phyloP scores from a whole-genome alignment of 2,113 vertebrate genomes.

The Agelaius tricolor region DNA sequence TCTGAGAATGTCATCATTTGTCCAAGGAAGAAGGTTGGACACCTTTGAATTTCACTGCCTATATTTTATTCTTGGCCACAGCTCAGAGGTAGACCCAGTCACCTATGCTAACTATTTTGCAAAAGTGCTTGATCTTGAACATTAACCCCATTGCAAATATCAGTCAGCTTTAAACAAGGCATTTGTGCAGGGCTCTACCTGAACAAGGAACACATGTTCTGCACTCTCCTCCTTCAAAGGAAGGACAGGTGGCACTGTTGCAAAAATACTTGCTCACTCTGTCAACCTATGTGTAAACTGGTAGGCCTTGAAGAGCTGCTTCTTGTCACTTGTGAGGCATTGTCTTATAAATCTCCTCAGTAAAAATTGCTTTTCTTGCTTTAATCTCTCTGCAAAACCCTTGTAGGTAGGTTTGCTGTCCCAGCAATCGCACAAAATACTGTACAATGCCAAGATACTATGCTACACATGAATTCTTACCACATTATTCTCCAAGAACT shows the following conservation, averaged over 20 bases:
- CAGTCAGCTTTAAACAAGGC: not conserved
- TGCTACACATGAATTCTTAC: not conserved
- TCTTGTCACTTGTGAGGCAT: not conserved
- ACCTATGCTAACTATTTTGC: not conserved
- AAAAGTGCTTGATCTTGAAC: not conserved
- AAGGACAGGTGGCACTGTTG: conserved; percentile 12
- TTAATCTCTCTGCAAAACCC: not conserved
- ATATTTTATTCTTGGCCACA: not conserved
- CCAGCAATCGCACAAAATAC: conserved; percentile 23
- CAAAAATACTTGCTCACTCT: not conserved
- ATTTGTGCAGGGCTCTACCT: not conserved
- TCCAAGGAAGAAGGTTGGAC: not conserved
- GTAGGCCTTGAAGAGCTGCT: not conserved
- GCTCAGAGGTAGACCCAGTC: not conserved
- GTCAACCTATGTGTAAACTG: not conserved
- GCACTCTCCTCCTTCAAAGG: not conserved
- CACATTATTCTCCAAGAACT: not conserved
- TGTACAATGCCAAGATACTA: not conserved
- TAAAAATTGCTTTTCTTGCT: not conserved
- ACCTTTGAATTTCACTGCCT: not conserved
- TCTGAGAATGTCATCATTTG: not conserved
- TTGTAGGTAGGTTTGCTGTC: conserved; percentile 3
- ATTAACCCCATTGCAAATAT: not conserved
- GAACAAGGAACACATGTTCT: not conserved
- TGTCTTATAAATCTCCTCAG: not conserved